Evolutionary conservation across 2,797 vertebrate species (phyloP).

Genomic region (Sternarchorhynchus goeldii): DNA sequence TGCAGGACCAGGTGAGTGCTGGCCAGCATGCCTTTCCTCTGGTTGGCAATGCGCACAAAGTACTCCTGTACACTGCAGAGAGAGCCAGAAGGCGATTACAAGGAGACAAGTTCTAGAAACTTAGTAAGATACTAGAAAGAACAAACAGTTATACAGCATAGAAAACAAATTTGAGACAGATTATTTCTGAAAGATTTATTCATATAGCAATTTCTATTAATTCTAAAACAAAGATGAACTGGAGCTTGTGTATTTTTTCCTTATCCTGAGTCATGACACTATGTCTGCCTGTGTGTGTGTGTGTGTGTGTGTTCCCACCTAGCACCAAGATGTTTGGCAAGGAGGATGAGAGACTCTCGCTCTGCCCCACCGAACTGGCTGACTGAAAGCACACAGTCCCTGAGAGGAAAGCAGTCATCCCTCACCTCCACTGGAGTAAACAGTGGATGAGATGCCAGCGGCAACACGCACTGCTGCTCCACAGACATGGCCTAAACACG

Average conservation of each 20-base stretch:
- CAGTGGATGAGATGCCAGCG: conserved; percentile 82
- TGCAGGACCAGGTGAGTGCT: conserved; percentile 91
- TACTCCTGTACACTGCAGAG: conserved; percentile 90
- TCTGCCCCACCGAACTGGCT: conserved; percentile 94
- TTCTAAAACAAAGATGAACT: no score
- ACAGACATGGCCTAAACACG: conserved; percentile 83
- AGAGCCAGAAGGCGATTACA: background rate
- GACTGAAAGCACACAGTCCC: conserved; percentile 88
- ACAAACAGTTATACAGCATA: background rate
- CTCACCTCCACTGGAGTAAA: conserved; percentile 87
- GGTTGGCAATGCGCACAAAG: conserved; percentile 90
- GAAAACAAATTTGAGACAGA: background rate
- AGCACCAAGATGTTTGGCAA: conserved; percentile 88
- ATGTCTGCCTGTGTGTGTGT: no score
- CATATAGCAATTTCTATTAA: no score
- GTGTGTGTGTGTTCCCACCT: conserved; percentile 71
- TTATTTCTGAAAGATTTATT: no score
- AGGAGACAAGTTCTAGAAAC: background rate
- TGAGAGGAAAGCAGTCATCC: conserved; percentile 82
- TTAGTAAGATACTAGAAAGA: background rate
- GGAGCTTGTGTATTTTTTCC: no score
- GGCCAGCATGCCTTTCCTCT: conserved; percentile 90
- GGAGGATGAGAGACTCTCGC: conserved; percentile 87
- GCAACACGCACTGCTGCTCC: conserved; percentile 84
- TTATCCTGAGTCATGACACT: no score